These are phyloP conservation scores for Falco naumanni DNA, from an alignment of 2,797 vertebrate genomes.

Conservation along the genomic window DNA sequence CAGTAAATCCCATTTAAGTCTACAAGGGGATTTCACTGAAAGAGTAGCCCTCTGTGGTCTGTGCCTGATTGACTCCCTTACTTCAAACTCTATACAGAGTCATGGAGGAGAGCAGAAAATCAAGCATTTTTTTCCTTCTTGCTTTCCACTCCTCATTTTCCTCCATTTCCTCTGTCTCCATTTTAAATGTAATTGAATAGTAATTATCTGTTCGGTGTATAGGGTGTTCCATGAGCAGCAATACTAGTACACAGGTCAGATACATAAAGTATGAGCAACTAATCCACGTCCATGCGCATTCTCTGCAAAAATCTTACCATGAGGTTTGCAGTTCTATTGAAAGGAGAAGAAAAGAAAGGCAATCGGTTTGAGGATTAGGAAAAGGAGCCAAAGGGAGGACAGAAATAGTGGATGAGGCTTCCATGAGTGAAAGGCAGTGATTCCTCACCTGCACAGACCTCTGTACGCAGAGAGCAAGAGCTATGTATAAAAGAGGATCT, in stretches of 20 bases:
- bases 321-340: not conserved
- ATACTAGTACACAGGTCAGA: not conserved
- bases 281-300: not conserved
- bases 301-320: not conserved
- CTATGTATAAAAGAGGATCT: not conserved
- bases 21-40: not conserved
- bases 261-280: not conserved
- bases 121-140: not conserved
- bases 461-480: not conserved
- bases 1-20: not conserved
- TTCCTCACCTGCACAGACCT: not conserved
- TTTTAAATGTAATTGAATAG: not conserved
- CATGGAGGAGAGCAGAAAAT: not conserved
- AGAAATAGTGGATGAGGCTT: not conserved
- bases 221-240: not conserved
- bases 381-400: not conserved
- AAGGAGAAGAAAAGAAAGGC: not conserved
- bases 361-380: not conserved
- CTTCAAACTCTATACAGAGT: not conserved
- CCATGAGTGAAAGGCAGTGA: not conserved
- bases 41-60: not conserved
- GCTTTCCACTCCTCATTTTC: not conserved
- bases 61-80: not conserved
- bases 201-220: not conserved
- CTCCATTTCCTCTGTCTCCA: not conserved